A percentile compares a stretch with the other conserved stretches of the same genome.
Conservation (phyloP, 2,113 vertebrate genomes). For the Lophura nycthemera region DNA sequence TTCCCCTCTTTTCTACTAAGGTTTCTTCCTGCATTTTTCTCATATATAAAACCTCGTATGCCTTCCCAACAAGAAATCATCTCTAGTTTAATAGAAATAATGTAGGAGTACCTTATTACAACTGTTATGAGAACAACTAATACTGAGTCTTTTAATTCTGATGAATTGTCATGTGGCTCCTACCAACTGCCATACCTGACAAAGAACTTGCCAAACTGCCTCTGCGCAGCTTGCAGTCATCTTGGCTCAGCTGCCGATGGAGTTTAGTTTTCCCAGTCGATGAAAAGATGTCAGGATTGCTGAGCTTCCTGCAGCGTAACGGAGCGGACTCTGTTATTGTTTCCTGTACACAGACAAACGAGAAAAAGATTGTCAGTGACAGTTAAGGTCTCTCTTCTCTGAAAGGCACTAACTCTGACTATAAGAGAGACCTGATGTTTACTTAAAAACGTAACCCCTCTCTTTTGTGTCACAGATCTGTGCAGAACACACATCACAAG, state of each 20-base stretch:
- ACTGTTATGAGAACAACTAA: background rate
- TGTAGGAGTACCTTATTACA: background rate
- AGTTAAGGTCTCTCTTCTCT: background rate
- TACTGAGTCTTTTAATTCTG: background rate
- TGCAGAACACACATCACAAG: background rate
- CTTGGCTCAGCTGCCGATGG: slow-evolving; percentile 93
- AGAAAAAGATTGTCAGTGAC: background rate
- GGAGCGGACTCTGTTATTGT: slow-evolving; percentile 82
- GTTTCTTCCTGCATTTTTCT: background rate
- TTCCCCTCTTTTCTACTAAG: background rate
- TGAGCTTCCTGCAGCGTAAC: slow-evolving; percentile 92
- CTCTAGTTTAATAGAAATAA: background rate
- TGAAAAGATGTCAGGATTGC: slow-evolving; percentile 93
- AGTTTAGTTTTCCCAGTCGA: slow-evolving; percentile 90
- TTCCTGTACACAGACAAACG: slow-evolving; percentile 77
- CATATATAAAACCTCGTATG: background rate
- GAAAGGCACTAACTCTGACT: background rate
- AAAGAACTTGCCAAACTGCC: slow-evolving; percentile 88
- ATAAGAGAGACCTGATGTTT: background rate
- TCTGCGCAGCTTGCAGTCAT: slow-evolving; percentile 88
- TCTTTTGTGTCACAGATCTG: background rate
- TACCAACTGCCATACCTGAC: slow-evolving; percentile 80
- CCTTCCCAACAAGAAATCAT: background rate
- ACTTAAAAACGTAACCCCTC: background rate
- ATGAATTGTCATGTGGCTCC: background rate